Evolutionary conservation across 2,797 vertebrate species (phyloP).

Genomic region (Picus viridis): DNA sequence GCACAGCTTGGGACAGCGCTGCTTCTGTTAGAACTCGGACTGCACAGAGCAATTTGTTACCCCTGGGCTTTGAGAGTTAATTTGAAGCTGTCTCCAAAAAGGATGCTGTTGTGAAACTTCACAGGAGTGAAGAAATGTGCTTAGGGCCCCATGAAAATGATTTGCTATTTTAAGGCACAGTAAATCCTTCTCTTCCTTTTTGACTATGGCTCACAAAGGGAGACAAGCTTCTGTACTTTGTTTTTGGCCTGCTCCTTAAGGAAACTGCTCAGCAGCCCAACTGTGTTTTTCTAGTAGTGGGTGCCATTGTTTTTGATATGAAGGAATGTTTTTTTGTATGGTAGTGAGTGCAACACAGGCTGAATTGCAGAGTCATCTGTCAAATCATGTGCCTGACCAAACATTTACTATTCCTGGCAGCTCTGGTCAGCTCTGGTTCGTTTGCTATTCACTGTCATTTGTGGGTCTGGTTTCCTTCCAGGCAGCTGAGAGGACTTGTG

Average conservation of each 20-base stretch:
- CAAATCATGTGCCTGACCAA: neutral
- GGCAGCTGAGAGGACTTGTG: neutral
- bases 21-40: neutral
- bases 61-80: neutral
- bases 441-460: neutral
- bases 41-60: neutral
- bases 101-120: neutral
- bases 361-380: neutral
- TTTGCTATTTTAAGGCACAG: neutral
- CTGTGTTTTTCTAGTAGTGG: neutral
- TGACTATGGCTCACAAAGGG: neutral
- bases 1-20: neutral
- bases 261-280: neutral
- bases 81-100: neutral
- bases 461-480: constrained; percentile 15
- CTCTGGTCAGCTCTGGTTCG: neutral
- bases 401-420: constrained; percentile 1
- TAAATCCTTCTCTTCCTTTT: neutral
- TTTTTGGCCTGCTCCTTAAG: neutral
- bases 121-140: neutral
- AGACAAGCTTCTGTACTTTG: constrained; percentile 3
- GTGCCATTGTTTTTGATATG: neutral
- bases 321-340: neutral
- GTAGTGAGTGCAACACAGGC: neutral
- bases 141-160: neutral